Percentiles rank a stretch among this genome's conserved stretches.
Conservation (phyloP, 2,113 vertebrate species). For the Macroglossus sobrinus region DNA sequence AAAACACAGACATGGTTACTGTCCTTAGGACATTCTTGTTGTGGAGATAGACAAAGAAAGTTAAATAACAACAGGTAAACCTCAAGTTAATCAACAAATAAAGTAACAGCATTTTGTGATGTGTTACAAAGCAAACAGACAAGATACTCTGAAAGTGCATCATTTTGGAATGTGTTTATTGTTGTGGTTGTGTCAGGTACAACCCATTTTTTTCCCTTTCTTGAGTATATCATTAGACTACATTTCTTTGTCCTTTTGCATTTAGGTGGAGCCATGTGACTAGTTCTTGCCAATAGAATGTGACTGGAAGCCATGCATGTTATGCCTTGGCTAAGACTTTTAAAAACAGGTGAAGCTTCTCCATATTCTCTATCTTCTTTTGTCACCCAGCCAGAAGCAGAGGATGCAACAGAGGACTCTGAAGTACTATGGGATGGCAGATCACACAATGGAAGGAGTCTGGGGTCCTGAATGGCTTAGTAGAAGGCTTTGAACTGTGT, state of each 20-base stretch:
- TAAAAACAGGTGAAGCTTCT: background rate
- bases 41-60: background rate
- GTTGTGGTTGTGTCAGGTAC: background rate
- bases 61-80: background rate
- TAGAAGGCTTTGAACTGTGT: background rate
- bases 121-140: conserved; percentile 7
- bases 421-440: background rate
- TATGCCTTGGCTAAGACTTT: background rate
- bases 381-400: background rate
- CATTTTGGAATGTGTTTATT: background rate
- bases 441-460: background rate
- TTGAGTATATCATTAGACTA: background rate
- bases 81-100: background rate
- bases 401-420: background rate
- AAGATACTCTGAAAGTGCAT: background rate
- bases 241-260: background rate
- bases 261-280: background rate
- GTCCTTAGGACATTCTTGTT: background rate
- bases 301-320: background rate
- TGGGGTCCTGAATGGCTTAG: background rate
- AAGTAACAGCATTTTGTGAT: background rate
- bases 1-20: background rate
- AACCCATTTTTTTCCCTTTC: background rate
- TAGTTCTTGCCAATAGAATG: background rate
- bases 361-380: background rate